Evolutionary conservation across 2,113 vertebrate genomes (phyloP).

Genomic region (Festucalex cinctus): DNA sequence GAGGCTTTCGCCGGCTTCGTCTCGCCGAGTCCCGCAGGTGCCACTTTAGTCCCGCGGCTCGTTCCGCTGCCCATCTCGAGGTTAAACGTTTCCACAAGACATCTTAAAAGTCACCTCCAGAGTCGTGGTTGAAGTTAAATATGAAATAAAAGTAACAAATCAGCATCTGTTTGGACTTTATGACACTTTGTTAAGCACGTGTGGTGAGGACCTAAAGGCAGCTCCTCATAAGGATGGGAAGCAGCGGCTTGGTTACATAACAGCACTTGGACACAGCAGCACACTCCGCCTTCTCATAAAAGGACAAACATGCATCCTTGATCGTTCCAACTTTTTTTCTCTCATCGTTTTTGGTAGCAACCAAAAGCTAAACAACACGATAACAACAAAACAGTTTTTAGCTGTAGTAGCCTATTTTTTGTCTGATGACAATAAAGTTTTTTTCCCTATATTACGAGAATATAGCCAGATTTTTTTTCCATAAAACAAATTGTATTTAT

Average conservation of each 20-base stretch:
- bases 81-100: background rate
- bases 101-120: conserved; percentile 1
- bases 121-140: conserved; percentile 26
- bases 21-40: conserved; percentile 59
- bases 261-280: conserved; percentile 46
- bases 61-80: conserved; percentile 65
- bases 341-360: background rate
- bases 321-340: conserved; percentile 14
- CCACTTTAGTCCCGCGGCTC: conserved; percentile 69
- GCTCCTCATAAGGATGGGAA: conserved; percentile 39
- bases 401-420: too few species aligned
- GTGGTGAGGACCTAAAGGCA: conserved; percentile 23
- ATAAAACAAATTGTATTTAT: too few species aligned
- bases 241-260: conserved; percentile 45
- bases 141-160: conserved; percentile 9
- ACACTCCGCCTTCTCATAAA: conserved; percentile 56
- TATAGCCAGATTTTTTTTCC: too few species aligned
- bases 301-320: conserved; percentile 27
- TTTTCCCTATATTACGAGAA: too few species aligned
- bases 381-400: too few species aligned
- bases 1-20: conserved; percentile 22
- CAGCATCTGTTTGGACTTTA: background rate
- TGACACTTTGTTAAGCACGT: background rate
- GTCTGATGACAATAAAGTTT: too few species aligned
- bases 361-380: too few species aligned